phyloP scores from a whole-genome alignment of 2,797 vertebrate species.

The Xiphorhynchus erythropygius region DNA sequence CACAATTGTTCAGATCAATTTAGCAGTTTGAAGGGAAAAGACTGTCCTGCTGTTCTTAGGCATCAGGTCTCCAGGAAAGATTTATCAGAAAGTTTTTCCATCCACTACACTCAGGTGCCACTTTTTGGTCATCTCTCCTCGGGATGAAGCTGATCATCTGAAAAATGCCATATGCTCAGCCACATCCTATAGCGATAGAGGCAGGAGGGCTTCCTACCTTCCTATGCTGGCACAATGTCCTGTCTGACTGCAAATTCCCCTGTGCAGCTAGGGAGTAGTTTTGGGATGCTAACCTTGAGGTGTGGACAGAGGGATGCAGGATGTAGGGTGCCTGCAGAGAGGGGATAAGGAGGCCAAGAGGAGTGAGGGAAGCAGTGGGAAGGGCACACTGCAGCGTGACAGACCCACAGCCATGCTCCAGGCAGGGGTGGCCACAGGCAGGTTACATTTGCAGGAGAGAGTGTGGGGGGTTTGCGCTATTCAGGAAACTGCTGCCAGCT shows the following conservation, averaged over 20 bases:
- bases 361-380: not conserved
- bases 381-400: not conserved
- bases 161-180: not conserved
- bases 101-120: not conserved
- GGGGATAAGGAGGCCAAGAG: not conserved
- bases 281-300: not conserved
- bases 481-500: not conserved
- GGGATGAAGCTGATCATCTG: not conserved
- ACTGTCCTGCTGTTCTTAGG: not conserved
- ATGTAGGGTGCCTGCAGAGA: not conserved
- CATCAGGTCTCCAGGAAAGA: not conserved
- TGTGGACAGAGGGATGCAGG: not conserved
- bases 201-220: not conserved
- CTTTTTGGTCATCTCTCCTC: not conserved
- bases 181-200: accelerated
- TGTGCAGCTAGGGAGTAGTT: not conserved
- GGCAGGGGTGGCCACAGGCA: not conserved
- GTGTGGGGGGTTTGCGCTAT: accelerated
- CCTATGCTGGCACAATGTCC: not conserved
- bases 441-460: no score
- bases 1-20: not conserved
- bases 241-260: accelerated
- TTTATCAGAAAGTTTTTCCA: not conserved
- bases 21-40: not conserved
- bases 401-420: not conserved